These are phyloP conservation scores for Puma concolor DNA, from an alignment of 2,113 vertebrate genomes.

Conservation along the genomic window DNA sequence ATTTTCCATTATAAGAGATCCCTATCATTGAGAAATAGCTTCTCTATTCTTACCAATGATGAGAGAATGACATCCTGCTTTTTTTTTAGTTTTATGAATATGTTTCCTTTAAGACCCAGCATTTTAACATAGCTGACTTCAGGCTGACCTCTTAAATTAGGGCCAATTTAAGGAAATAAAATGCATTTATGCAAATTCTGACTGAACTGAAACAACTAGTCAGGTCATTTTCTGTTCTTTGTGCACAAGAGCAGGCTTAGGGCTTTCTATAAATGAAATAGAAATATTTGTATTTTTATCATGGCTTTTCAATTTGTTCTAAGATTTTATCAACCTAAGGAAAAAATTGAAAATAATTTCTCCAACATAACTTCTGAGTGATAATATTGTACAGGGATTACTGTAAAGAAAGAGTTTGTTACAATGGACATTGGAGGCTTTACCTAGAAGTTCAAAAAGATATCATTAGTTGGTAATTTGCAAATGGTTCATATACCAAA, in stretches of 20 bases:
- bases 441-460: neutral
- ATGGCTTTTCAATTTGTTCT: conserved; percentile 26
- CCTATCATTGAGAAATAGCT: conserved; percentile 5
- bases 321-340: conserved; percentile 42
- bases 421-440: neutral
- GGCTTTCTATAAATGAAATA: conserved; percentile 2
- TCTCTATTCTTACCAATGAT: neutral
- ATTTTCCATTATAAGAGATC: conserved; percentile 27
- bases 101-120: neutral
- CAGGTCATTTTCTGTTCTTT: neutral
- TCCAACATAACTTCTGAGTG: neutral
- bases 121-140: neutral
- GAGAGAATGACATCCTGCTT: conserved; percentile 18
- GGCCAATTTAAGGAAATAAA: conserved; percentile 7
- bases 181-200: neutral
- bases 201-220: neutral
- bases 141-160: neutral
- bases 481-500: conserved; percentile 22
- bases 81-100: neutral
- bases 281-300: conserved; percentile 47
- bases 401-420: neutral
- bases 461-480: conserved; percentile 5
- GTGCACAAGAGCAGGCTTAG: neutral
- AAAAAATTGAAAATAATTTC: conserved; percentile 45
- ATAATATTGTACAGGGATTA: neutral